Base-by-base conservation (phyloP, 2,113 vertebrate species). In the Propithecus coquereli region DNA sequence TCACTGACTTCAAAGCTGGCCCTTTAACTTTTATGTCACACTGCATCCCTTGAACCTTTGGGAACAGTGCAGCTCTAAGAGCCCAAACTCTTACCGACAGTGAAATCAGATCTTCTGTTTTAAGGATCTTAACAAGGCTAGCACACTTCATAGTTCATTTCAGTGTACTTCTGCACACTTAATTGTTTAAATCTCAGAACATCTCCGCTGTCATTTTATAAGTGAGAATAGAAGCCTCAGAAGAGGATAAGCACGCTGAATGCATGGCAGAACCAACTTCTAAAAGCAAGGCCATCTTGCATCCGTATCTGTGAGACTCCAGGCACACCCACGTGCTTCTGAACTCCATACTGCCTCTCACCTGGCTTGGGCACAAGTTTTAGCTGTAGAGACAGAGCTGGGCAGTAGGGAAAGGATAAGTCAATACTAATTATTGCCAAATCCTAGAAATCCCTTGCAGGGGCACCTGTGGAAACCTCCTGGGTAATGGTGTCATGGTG, bases 221-320 rank as follows among this genome's bases (percentile, higher is more conserved):
- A 54, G 14, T 76, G 71, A 95, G 63, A 94, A 86, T 92, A 73
- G 40, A 83, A 94, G 23, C n/a, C 47, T 52, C 68, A 37, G 63
- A 50, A 90, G 43, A 77, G 7, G 45, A 37, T 68, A 52, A 90
- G 30, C 59, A 76, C 43, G 23, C 11, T 74, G 32, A 34, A 34
- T 50, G 16, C 47, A 30, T n/a, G n/a, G 30, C 59, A 77, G 91
- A 65, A 61, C 20, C 32, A 61, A 43, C 12, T 52, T 59, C 17
- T 52, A 23, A 73, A 66, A 32, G 27, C 20, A 37, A 57, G 45
- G 25, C n/a, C 84, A 10, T 23, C 6, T 54, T n/a, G 17, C 10
- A 2, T 43, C 13, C 30, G 1, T 3, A 4, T 13, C 65, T 47
- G 0, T 1, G 7, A 50, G 59, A 52, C 59, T 32, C 70, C 37